A percentile compares a stretch with the other conserved stretches of the same genome.
phyloP scores from a whole-genome alignment of 2,888 invertebrate species.

The Dioctria linearis region DNA sequence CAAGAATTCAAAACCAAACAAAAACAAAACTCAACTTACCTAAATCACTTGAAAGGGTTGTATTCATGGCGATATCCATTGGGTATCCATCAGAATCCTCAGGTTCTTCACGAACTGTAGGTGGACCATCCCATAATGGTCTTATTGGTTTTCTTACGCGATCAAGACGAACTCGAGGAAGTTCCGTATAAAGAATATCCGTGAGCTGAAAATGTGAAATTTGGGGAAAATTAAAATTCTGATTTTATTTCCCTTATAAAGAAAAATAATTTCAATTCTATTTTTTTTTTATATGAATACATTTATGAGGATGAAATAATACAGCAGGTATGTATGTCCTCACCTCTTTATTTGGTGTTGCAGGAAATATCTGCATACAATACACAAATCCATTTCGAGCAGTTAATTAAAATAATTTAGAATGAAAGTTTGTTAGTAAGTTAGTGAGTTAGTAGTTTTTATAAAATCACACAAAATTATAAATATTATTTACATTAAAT shows the following conservation, averaged over 20 bases:
- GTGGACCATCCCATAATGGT: conserved; percentile 74
- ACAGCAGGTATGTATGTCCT: conserved; percentile 59
- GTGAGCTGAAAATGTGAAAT: conserved; percentile 64
- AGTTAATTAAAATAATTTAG: conserved; percentile 11
- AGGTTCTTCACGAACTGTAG: conserved; percentile 76
- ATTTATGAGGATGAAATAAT: conserved; percentile 7
- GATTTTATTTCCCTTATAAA: too few relatives aligned
- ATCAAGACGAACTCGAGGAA: conserved; percentile 78
- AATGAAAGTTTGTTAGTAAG: conserved; percentile 11
- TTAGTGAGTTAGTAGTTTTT: too few relatives aligned
- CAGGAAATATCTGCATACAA: conserved; percentile 69
- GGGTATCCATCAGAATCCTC: conserved; percentile 71
- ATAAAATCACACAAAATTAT: background rate
- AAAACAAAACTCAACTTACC: conserved; percentile 64
- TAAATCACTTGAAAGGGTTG: conserved; percentile 70
- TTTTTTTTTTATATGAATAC: background rate
- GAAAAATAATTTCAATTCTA: background rate
- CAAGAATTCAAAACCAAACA: background rate
- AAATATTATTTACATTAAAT: conserved; percentile 15
- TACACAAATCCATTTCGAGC: conserved; percentile 34
- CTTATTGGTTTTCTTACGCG: conserved; percentile 74
- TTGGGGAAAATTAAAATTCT: background rate
- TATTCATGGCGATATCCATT: conserved; percentile 69
- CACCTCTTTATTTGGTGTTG: conserved; percentile 71
- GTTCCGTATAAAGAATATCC: conserved; percentile 70